These are phyloP conservation scores for Charanyca ferruginea DNA, from an alignment of 2,888 invertebrate species.

Conservation along the genomic window DNA sequence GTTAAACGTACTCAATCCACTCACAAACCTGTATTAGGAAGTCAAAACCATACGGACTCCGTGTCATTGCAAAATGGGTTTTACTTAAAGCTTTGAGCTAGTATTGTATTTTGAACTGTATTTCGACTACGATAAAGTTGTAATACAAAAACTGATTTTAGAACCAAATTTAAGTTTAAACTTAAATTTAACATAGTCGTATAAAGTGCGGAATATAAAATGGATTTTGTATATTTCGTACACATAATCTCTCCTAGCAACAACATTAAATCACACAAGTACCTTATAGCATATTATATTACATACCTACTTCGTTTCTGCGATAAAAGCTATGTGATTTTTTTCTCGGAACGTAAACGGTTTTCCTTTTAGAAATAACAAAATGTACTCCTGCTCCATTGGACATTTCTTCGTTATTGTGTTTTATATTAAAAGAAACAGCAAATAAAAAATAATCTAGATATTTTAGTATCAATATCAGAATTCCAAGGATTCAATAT, in stretches of 20 bases:
- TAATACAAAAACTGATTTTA: no score
- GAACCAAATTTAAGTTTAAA: no score
- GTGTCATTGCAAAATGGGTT: neutral
- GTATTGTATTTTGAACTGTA: no score
- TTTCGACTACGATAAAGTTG: no score
- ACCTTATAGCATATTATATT: constrained; percentile 1
- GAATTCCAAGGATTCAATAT: neutral
- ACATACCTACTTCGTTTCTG: constrained; percentile 14
- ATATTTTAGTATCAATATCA: neutral
- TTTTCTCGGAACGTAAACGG: constrained; percentile 25
- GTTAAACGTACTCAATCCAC: no score
- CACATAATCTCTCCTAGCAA: neutral
- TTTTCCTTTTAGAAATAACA: constrained; percentile 15
- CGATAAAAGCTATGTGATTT: constrained; percentile 26
- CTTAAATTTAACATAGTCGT: no score
- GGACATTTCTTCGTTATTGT: constrained; percentile 8
- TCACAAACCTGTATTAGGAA: neutral
- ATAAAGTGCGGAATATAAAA: no score
- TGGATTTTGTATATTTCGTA: neutral
- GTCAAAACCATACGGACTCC: neutral
- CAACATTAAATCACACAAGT: constrained; percentile 8
- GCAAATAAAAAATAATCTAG: no score
- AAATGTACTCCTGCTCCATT: neutral
- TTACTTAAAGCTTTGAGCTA: neutral
- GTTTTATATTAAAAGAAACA: constrained; percentile 23